These are phyloP conservation scores for Hestina assimilis DNA, from an alignment of 1,140 invertebrate species.

Conservation along the genomic window DNA sequence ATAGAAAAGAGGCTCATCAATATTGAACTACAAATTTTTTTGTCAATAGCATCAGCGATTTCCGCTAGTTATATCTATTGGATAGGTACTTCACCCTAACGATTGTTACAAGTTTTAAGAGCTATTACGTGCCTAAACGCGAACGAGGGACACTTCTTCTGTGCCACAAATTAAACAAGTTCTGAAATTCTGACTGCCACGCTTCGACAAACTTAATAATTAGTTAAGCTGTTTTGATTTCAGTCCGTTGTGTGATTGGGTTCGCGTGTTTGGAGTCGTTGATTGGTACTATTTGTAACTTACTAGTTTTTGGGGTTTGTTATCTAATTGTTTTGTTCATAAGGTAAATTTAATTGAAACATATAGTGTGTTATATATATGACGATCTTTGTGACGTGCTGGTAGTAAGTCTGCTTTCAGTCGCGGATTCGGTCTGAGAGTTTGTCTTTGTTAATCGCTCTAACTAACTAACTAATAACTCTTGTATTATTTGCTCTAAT, in stretches of 20 bases:
- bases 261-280: slow-evolving; percentile 20
- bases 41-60: background rate
- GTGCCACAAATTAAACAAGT: slow-evolving; percentile 70
- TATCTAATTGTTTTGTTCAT: too few species aligned
- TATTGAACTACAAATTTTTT: slow-evolving; percentile 1
- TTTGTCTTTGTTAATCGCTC: too few species aligned
- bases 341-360: too few species aligned
- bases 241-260: slow-evolving; percentile 23
- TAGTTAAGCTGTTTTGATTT: slow-evolving; percentile 47
- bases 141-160: slow-evolving; percentile 57
- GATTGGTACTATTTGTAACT: background rate
- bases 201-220: slow-evolving; percentile 56
- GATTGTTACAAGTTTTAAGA: slow-evolving; percentile 57
- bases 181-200: slow-evolving; percentile 48
- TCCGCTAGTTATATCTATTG: slow-evolving; percentile 14
- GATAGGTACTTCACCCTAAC: slow-evolving; percentile 34
- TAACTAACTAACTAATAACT: too few species aligned
- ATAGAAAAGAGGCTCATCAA: too few species aligned
- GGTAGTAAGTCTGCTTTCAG: too few species aligned
- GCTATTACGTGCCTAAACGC: slow-evolving; percentile 68
- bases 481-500: too few species aligned
- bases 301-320: background rate
- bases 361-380: too few species aligned
- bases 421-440: too few species aligned
- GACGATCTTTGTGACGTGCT: too few species aligned